Evolutionary conservation across 1,140 invertebrate species (phyloP), one percentile per base, ranked within the genome.

Genomic region (Bombus waltoni): DNA sequence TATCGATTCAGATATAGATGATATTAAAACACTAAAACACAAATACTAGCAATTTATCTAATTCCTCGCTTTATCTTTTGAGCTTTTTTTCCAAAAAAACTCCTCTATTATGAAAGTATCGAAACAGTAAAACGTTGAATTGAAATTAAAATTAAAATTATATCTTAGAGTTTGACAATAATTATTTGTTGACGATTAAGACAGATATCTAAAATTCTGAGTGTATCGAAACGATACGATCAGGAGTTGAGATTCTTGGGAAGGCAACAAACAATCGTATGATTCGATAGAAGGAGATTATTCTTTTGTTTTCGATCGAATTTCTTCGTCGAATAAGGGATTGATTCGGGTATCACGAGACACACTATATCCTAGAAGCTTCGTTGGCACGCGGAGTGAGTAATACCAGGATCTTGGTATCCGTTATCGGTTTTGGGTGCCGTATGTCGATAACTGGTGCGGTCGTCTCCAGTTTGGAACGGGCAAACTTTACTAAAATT

Each of bases 371-470:
- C 5, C 3, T 13, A 1, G 22, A 42, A 35, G 40, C n/a, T 85
- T 28, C 53, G 1, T 80, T 72, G 77, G 77, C 68, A 85, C 59
- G 83, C 78, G 59, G 59, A 74, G 18, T 25, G 82, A 84, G 68
- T 72, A 80, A 80, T 80, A 80, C 68, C 66, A 35, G 57, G 18
- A 73, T 53, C 77, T 72, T 79, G 83, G 72, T 85, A 75, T 85
- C 84, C 59, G 79, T 85, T 85, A 85, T 85, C 71, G 84, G 84
- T 81, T 85, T 81, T 35, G 38, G 57, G 59, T n/a, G 71, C 71
- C 42, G n/a, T 57, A 13, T 85, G 70, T 35, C 79, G 57, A 85
- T 85, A 85, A 81, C 71, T 73, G 78, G 35, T 53, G 44, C 28
- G 32, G 25, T n/a, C 38, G 81, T 38, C 72, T 62, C 40, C 32